Evolutionary conservation across 30 jellyfish, hydroid and myxozoan species (phyloP).

Genomic region (Nemopilema nomurai): DNA sequence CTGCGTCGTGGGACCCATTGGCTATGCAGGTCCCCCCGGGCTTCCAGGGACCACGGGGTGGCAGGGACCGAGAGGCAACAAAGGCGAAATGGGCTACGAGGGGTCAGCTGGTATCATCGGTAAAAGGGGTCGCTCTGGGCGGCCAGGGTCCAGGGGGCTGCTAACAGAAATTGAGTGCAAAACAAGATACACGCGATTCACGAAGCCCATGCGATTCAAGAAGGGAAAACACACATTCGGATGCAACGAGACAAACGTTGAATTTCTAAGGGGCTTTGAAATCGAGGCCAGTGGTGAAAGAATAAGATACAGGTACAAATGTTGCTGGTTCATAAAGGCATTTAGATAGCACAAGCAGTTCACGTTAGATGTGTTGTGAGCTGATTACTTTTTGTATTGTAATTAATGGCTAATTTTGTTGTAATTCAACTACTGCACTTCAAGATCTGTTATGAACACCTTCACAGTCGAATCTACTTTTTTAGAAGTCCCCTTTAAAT

Average conservation of each 20-base stretch:
- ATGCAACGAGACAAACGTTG: slow-evolving; percentile 63
- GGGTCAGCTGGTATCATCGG: slow-evolving; percentile 80
- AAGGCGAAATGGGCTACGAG: slow-evolving; percentile 75
- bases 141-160: slow-evolving; percentile 82
- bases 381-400: too few relatives aligned
- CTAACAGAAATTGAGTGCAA: slow-evolving; percentile 66
- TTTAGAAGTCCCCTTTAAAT: too few relatives aligned
- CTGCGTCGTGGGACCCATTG: slow-evolving; percentile 59
- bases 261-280: slow-evolving; percentile 69
- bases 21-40: slow-evolving; percentile 67
- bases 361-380: background rate
- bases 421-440: background rate
- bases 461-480: too few relatives aligned
- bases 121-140: slow-evolving; percentile 90
- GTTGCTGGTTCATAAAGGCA: slow-evolving; percentile 65
- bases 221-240: slow-evolving; percentile 50
- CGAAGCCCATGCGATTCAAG: slow-evolving; percentile 61
- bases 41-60: slow-evolving; percentile 66
- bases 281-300: slow-evolving; percentile 73
- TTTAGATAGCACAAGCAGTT: slow-evolving; percentile 5
- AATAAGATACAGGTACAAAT: slow-evolving; percentile 65
- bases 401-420: too few relatives aligned
- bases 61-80: slow-evolving; percentile 69
- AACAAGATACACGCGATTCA: slow-evolving; percentile 43
- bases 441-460: too few relatives aligned